Percentiles rank a stretch among this genome's conserved stretches.
Evolutionary conservation across 2,888 invertebrate species (phyloP).

Genomic region (Rhamnusium bicolor): DNA sequence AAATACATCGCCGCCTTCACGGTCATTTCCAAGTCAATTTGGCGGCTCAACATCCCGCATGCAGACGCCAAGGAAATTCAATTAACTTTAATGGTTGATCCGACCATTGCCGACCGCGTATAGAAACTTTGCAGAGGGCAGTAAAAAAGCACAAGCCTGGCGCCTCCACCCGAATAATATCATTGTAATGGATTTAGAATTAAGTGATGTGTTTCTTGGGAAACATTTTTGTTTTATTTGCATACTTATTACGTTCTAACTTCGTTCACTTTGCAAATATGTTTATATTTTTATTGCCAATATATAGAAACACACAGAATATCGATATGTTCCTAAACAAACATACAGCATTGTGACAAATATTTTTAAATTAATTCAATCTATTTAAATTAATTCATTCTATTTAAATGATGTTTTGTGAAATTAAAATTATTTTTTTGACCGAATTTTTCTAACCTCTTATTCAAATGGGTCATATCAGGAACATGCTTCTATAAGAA

Average conservation of each 20-base stretch:
- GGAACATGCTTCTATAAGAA: too few species aligned
- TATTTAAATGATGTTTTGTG: too few species aligned
- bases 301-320: slow-evolving; percentile 16
- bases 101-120: slow-evolving; percentile 65
- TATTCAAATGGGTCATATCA: too few species aligned
- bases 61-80: slow-evolving; percentile 73
- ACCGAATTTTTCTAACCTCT: too few species aligned
- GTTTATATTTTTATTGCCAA: slow-evolving; percentile 9
- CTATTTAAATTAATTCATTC: too few species aligned
- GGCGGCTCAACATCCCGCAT: slow-evolving; percentile 70
- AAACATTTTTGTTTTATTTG: slow-evolving; percentile 60
- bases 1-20: slow-evolving; percentile 68
- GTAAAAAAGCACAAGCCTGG: slow-evolving; percentile 55
- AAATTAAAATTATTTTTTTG: too few species aligned
- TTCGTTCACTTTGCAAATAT: slow-evolving; percentile 16
- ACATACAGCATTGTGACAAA: too few species aligned
- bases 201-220: slow-evolving; percentile 64
- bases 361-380: too few species aligned
- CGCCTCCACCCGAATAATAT: slow-evolving; percentile 62
- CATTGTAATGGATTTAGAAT: slow-evolving; percentile 68
- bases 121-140: slow-evolving; percentile 59
- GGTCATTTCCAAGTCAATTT: slow-evolving; percentile 72
- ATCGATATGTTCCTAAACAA: too few species aligned
- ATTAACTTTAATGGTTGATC: slow-evolving; percentile 74
- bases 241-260: slow-evolving; percentile 51